Evolutionary conservation across 2,797 vertebrate species (phyloP).

Genomic region (Dromococcyx pavoninus): DNA sequence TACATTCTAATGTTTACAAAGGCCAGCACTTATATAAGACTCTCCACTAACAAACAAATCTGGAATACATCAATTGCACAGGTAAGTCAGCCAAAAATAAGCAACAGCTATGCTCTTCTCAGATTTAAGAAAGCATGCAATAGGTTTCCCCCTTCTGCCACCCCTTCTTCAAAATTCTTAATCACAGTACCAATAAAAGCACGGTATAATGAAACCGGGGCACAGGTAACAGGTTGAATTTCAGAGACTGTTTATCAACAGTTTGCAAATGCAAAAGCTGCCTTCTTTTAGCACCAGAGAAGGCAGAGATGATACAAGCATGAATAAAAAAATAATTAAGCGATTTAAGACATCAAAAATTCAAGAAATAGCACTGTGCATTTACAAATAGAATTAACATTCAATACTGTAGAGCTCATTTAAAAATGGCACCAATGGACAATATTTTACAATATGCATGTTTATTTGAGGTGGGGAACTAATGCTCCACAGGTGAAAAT

Average conservation of each 20-base stretch:
- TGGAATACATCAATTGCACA: slow-evolving; percentile 66
- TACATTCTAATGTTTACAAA: slow-evolving; percentile 72
- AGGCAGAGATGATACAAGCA: slow-evolving; percentile 51
- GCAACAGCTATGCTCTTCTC: slow-evolving; percentile 43
- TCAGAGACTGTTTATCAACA: slow-evolving; percentile 51
- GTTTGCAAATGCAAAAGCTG: slow-evolving; percentile 50
- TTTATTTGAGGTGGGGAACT: slow-evolving; percentile 68
- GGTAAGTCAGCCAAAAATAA: slow-evolving; percentile 66
- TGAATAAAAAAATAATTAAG: slow-evolving; percentile 54
- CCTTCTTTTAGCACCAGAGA: slow-evolving; percentile 56
- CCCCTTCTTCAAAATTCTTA: slow-evolving; percentile 19
- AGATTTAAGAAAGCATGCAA: slow-evolving; percentile 51
- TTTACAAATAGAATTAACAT: slow-evolving; percentile 61
- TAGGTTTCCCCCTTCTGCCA: slow-evolving; percentile 42
- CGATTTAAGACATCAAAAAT: slow-evolving; percentile 44
- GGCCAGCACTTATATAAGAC: slow-evolving; percentile 68
- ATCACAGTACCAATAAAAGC: slow-evolving; percentile 33
- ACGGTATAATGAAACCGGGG: not conserved
- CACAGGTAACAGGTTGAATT: slow-evolving; percentile 8
- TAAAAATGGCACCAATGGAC: slow-evolving; percentile 67
- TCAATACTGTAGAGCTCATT: slow-evolving; percentile 46
- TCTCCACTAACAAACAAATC: slow-evolving; percentile 71
- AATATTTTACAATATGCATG: slow-evolving; percentile 74
- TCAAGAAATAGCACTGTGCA: slow-evolving; percentile 64
- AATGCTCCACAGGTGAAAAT: slow-evolving; percentile 64